Evolutionary conservation across 1,140 invertebrate genomes (phyloP), one percentile per base, ranked within the genome.

Genomic region (Leptestheria dahalacensis): DNA sequence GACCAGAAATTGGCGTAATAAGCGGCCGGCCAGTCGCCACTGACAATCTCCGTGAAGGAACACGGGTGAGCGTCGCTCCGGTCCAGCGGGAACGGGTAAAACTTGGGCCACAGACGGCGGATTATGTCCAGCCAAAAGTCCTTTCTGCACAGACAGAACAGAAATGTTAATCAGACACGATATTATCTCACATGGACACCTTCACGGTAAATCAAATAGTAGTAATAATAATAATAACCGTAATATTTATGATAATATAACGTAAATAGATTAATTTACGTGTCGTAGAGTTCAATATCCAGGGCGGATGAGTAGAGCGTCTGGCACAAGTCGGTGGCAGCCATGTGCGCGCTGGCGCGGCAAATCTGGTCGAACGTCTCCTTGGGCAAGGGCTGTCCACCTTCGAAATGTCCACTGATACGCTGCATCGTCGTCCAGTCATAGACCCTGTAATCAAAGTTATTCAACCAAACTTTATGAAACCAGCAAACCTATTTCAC

Each of bases 271-370:
- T n/a, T n/a, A n/a, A n/a, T n/a, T 71, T 79, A 85, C 69, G 74
- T 79, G 2, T 80, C 77, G 71, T 94, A 80, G 18, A 94, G 67
- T 70, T 91, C 81, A 28, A 97, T 72, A 74, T 97, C 93, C n/a
- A 93, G 72, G 59, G 82, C 79, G 41, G 85, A 82, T 1, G 85
- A 68, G 69, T 92, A 96, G 0, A 97, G 68, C 69, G 94, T 83
- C 57, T 79, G 74, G 62, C 82, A 92, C 11, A 94, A 71, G 64
- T 86, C 81, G 65, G 81, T 85, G 0, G 82, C 88, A 2, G 84
- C 75, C 77, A 93, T 78, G 66, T 92, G 84, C 1, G 78, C 78
- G 55, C 81, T 77, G 0, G 80, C 74, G 23, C 79, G 74, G 46
- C 78, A 73, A 20, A 91, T 69, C 54, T 79, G 80, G 24, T 81